Conservation (phyloP, 2,113 vertebrate genomes). For the Anguilla rostrata region DNA sequence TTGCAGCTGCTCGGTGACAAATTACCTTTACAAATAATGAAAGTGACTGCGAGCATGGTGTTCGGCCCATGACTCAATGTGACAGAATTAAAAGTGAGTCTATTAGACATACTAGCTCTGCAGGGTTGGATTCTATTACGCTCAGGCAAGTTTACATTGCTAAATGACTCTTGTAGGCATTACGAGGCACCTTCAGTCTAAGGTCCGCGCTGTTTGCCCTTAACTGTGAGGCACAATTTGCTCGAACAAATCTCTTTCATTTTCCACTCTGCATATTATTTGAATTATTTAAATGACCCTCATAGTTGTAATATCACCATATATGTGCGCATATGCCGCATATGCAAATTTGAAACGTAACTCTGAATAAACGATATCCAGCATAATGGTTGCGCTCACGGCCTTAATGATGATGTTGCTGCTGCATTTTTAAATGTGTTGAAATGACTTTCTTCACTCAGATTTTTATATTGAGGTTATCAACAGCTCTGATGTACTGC, state of each 20-base stretch:
- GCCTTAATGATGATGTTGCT: no score
- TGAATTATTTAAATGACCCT: background rate
- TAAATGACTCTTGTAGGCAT: background rate
- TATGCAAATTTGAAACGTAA: no score
- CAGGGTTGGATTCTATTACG: background rate
- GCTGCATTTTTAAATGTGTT: no score
- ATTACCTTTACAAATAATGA: slow-evolving; percentile 17
- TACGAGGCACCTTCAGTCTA: background rate
- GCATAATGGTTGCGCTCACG: no score
- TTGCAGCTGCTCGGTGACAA: slow-evolving; percentile 1
- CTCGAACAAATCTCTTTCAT: background rate
- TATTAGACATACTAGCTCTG: slow-evolving; percentile 3
- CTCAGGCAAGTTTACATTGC: background rate
- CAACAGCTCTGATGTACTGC: no score
- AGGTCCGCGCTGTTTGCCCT: background rate
- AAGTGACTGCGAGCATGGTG: background rate
- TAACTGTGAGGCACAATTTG: background rate
- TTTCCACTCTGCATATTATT: background rate
- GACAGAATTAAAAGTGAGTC: slow-evolving; percentile 4
- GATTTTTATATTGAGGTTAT: no score
- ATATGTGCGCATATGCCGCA: no score
- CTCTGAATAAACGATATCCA: no score
- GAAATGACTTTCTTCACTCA: no score
- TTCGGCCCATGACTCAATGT: slow-evolving; percentile 2
- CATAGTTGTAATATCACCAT: no score